phyloP scores from a whole-genome alignment of 2,888 invertebrate species.

The Ectemnius lituratus region DNA sequence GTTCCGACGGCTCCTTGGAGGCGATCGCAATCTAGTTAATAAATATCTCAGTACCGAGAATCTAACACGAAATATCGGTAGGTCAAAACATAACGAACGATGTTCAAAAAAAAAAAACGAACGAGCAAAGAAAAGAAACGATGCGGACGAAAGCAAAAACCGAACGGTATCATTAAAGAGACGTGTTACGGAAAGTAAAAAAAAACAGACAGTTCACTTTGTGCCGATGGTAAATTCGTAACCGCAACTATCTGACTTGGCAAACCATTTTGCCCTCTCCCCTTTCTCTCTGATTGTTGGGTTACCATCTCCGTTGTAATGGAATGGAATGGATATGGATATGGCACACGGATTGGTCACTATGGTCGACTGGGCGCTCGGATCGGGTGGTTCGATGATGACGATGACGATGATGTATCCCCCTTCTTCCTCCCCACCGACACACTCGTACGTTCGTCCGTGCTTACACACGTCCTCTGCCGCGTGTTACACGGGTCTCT shows the following conservation, averaged over 20 bases:
- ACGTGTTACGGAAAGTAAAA: conserved; percentile 44
- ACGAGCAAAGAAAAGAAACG: conserved; percentile 1
- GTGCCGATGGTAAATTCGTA: conserved; percentile 76
- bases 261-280: conserved; percentile 83
- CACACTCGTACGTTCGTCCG: conserved; percentile 64
- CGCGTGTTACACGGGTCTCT: conserved; percentile 65
- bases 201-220: conserved; percentile 72
- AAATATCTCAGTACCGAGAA: conserved; percentile 16
- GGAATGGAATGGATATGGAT: conserved; percentile 73
- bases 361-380: conserved; percentile 69
- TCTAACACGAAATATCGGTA: conserved; percentile 49
- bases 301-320: conserved; percentile 79
- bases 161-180: conserved; percentile 31
- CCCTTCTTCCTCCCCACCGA: conserved; percentile 59
- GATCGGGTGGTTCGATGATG: conserved; percentile 61
- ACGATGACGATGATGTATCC: conserved; percentile 54
- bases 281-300: conserved; percentile 84
- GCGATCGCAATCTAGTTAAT: conserved; percentile 24
- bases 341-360: conserved; percentile 72
- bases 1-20: conserved; percentile 52
- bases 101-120: conserved; percentile 23
- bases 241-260: conserved; percentile 81
- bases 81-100: conserved; percentile 35
- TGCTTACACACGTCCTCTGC: conserved; percentile 64
- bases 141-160: conserved; percentile 30